Evolutionary conservation across 2,888 invertebrate species (phyloP).

Genomic region (Drosophila phalerata): DNA sequence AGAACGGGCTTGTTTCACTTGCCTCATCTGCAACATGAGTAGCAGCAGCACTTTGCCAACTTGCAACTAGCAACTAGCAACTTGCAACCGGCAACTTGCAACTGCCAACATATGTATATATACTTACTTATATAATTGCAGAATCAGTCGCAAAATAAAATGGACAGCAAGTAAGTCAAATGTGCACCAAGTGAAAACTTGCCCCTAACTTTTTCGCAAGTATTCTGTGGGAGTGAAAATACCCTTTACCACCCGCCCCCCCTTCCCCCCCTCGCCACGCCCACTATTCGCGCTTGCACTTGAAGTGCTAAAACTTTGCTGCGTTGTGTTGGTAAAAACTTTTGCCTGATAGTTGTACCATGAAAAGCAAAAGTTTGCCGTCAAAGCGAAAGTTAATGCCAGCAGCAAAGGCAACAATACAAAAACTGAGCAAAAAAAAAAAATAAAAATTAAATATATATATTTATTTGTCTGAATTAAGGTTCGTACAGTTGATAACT

Average conservation of each 20-base stretch:
- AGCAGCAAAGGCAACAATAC: conserved; percentile 22
- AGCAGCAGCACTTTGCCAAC: conserved; percentile 18
- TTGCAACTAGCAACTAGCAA: conserved; percentile 38
- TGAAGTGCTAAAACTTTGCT: conserved; percentile 76
- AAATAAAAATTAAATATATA: conserved; percentile 17
- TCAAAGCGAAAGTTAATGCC: conserved; percentile 77
- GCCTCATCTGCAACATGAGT: conserved; percentile 20
- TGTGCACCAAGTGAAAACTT: conserved; percentile 72
- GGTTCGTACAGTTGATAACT: conserved; percentile 27
- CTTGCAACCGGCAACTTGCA: conserved; percentile 29
- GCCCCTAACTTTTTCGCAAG: conserved; percentile 51
- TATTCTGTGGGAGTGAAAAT: conserved; percentile 15
- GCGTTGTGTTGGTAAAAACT: conserved; percentile 63
- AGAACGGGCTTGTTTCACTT: conserved; percentile 41
- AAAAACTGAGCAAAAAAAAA: conserved; percentile 4
- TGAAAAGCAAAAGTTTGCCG: conserved; percentile 77
- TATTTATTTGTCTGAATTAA: conserved; percentile 48
- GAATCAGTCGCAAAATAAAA: conserved; percentile 74
- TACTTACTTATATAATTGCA: conserved; percentile 63
- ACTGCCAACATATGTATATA: conserved; percentile 23
- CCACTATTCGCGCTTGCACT: conserved; percentile 61
- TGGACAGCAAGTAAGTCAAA: conserved; percentile 75
- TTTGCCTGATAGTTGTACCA: conserved; percentile 63
- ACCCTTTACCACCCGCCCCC: background rate
- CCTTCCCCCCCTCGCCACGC: background rate